phyloP scores from a whole-genome alignment of 92 coral and sea anemone genomes.

The Blastomussa wellsi region DNA sequence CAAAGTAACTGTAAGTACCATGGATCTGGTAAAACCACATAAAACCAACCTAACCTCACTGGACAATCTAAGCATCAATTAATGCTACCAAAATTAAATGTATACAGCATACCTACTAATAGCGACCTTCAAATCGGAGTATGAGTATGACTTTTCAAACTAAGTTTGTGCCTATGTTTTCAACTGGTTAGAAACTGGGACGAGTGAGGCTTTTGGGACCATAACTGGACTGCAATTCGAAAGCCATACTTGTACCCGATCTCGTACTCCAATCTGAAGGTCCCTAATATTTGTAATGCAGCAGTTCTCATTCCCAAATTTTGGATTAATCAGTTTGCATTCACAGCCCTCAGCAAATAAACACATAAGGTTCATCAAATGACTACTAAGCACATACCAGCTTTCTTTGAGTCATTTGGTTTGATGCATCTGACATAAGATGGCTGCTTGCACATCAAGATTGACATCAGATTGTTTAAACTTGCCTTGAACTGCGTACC shows the following conservation, averaged over 20 bases:
- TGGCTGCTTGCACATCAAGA: constrained; percentile 92
- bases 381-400: constrained; percentile 52
- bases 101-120: not conserved
- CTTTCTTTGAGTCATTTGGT: constrained; percentile 84
- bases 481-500: constrained; percentile 98
- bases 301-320: too few relatives aligned
- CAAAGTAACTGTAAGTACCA: not conserved
- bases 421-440: constrained; percentile 96
- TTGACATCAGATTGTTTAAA: constrained; percentile 90
- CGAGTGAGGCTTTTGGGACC: too few relatives aligned
- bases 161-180: too few relatives aligned
- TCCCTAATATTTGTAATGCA: too few relatives aligned
- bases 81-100: not conserved
- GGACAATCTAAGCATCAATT: not conserved
- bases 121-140: too few relatives aligned
- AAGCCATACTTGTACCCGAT: too few relatives aligned
- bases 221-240: too few relatives aligned
- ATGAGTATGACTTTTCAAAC: too few relatives aligned
- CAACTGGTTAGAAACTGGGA: too few relatives aligned
- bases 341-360: not conserved
- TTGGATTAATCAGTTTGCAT: too few relatives aligned
- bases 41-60: not conserved
- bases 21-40: not conserved
- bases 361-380: too few relatives aligned
- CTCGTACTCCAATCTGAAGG: too few relatives aligned